Evolutionary conservation across 1,140 invertebrate species (phyloP).

Genomic region (Drosophila micromelanica): DNA sequence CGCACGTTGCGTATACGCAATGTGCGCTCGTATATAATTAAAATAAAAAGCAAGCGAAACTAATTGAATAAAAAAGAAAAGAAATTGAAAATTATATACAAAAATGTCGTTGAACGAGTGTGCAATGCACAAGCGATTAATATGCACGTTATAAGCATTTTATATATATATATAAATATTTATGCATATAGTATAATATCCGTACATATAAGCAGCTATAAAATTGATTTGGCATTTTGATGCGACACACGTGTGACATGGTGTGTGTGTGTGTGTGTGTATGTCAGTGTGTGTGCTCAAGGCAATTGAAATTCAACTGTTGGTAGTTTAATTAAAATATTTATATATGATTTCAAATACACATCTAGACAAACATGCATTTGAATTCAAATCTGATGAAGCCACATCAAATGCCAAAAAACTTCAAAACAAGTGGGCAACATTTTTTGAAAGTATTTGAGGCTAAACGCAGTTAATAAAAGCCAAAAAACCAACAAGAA

Average conservation of each 20-base stretch:
- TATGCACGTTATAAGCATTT: constrained; percentile 7
- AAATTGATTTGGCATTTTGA: constrained; percentile 53
- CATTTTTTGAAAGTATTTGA: constrained; percentile 43
- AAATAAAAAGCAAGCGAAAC: constrained; percentile 47
- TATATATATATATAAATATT: not conserved
- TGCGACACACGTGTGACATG: constrained; percentile 37
- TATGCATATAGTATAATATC: constrained; percentile 2
- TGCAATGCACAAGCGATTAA: constrained; percentile 7
- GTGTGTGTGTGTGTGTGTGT: not conserved
- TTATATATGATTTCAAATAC: constrained; percentile 1
- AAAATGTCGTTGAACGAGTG: constrained; percentile 32
- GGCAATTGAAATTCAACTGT: constrained; percentile 23
- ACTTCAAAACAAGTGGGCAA: constrained; percentile 43
- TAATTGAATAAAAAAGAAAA: constrained; percentile 31
- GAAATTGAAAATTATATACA: constrained; percentile 18
- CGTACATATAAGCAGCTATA: constrained; percentile 24
- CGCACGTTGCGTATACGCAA: constrained; percentile 73
- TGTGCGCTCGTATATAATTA: constrained; percentile 61
- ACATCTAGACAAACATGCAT: no score
- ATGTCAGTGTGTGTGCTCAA: not conserved
- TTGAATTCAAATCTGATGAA: constrained; percentile 6
- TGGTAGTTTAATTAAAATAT: constrained; percentile 36
- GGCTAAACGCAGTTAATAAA: no score
- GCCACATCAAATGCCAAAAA: constrained; percentile 44
- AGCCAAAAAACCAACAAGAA: not conserved